Conservation (phyloP, 1,140 invertebrate genomes). For the Drosophila aff. region DNA sequence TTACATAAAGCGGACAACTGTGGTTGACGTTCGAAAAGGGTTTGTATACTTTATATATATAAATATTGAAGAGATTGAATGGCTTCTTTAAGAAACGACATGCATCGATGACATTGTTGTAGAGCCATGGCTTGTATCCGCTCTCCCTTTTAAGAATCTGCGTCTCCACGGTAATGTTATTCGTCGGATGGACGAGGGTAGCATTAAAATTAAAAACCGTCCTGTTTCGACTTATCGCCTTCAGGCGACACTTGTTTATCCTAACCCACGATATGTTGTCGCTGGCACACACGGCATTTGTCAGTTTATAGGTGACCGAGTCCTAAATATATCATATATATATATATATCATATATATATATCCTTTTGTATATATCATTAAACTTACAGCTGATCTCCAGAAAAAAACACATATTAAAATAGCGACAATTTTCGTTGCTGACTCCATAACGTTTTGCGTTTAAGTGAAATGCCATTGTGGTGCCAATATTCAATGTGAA, state of each 20-base stretch:
- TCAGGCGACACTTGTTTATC: slow-evolving; percentile 26
- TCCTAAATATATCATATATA: slow-evolving; percentile 1
- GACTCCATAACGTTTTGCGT: neutral
- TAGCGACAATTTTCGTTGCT: neutral
- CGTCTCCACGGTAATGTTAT: neutral
- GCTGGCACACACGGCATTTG: slow-evolving; percentile 11
- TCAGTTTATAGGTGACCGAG: slow-evolving; percentile 5
- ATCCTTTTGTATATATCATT: too few species aligned
- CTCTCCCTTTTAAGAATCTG: slow-evolving; percentile 1
- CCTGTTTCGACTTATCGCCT: slow-evolving; percentile 17
- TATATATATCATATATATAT: too few species aligned
- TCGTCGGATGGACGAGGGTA: slow-evolving; percentile 1
- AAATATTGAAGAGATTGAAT: neutral
- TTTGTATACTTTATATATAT: slow-evolving; percentile 1
- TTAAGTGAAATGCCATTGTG: neutral
- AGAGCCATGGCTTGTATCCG: slow-evolving; percentile 24
- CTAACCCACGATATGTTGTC: slow-evolving; percentile 19
- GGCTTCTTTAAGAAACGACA: slow-evolving; percentile 16
- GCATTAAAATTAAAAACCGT: slow-evolving; percentile 19
- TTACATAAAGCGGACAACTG: slow-evolving; percentile 19
- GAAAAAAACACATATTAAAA: neutral
- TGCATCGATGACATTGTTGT: neutral
- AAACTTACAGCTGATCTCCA: slow-evolving; percentile 13
- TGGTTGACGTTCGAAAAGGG: slow-evolving; percentile 19
- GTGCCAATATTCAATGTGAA: neutral